Evolutionary conservation across 92 coral and sea anemone species (phyloP), one percentile per base, ranked within the genome.

Genomic region (Diadumene lineata): DNA sequence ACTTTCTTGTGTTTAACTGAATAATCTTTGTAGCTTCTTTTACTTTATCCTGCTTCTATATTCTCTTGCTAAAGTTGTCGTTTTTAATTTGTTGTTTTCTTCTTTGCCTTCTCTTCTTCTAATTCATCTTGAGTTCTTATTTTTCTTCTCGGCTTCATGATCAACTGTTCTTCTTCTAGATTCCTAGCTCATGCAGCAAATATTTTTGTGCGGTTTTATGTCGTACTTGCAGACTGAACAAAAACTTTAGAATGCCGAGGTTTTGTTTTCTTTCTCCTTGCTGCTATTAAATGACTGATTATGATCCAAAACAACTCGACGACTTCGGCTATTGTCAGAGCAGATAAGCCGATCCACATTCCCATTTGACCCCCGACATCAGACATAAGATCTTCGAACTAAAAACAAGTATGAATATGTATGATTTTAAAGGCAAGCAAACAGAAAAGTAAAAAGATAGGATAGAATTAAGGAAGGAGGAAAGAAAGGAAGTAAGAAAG

Each of bases 291-390:
- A 53, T 15, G 17, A 58, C 61, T 6, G 61, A 53, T 16, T 9
- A 58, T 30, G 7, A 22, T 58, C 64, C 68, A 62, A 3, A 62
- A 11, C 1, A 62, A 28, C 18, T 62, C 68, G 68, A 62, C 4
- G 68, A 27, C 38, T 31, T 62, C 68, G 1, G 43, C 68, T 13
- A 62, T 62, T 13, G 68, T 62, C 11, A 62, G 68, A 2, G 43
- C 68, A 3, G 68, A 62, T 30, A 62, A 22, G 2, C 68, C 68
- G 13, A 62, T 62, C 68, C 68, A 62, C 68, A 62, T 62, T 15
- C 68, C 68, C 68, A 62, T 62, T 21, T 28, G 68, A 6, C 68
- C 68, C 2, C 68, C 68, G 21, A 62, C 31, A 30, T 62, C 43
- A 4, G 68, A 62, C n/a, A 62, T 62, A 2, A 62, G 38, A 22